Evolutionary conservation across 2,888 invertebrate species (phyloP), one percentile per base, ranked within the genome.

Genomic region (Atethmia centrago): DNA sequence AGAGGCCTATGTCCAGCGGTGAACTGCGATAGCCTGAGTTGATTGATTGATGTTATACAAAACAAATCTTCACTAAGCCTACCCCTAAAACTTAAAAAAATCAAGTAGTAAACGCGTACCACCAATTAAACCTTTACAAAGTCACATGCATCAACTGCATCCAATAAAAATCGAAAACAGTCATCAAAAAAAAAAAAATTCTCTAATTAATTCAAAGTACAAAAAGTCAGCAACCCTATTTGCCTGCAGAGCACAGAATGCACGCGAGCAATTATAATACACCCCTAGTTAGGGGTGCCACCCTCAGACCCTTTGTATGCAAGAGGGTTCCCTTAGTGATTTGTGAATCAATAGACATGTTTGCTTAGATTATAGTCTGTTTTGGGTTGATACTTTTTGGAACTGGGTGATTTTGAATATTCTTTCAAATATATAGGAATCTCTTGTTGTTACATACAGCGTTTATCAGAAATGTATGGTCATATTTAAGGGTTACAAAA

Each of bases 191-290:
- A 68, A 42, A 9, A 40, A 55, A 55, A 9, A 40, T 58, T n/a
- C 58, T 51, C 42, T 62, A 69, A 83, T 82, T 71, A 80, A 80
- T 83, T 40, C 55, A 61, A 31, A 45, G 42, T 61, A 83, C 66
- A 74, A 67, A 81, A 84, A 80, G 81, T 77, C 79, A 81, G 53
- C 76, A 82, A 84, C 88, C 73, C 79, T 79, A 77, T 85, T 84
- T 69, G 77, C 63, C 66, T 61, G 79, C 59, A 70, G 64, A 56
- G 66, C 59, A 74, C 71, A 87, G 81, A 69, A 55, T 62, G 81
- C 91, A 92, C 91, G 93, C 89, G 90, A 93, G 89, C 93, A 93
- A 94, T 95, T 94, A 95, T 92, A 91, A 89, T 88, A 89, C 92
- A 93, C 94, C 94, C 93, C 90, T 85, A 63, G 91, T 90, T 88